Percentiles rank a stretch among this genome's conserved stretches.
Evolutionary conservation across 2,888 invertebrate species (phyloP).

Genomic region (Lithosia quadra): DNA sequence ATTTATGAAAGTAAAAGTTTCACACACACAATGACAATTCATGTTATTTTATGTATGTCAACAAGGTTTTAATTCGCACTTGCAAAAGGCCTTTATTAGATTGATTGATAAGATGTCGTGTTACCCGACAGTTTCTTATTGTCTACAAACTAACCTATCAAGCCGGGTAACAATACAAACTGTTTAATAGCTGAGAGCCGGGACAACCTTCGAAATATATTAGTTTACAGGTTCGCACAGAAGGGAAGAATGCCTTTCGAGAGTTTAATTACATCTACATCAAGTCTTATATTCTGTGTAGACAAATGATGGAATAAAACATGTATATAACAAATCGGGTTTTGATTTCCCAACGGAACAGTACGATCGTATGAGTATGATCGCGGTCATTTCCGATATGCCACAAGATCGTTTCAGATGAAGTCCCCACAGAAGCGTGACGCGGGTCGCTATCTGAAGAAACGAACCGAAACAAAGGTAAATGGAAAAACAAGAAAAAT

Average conservation of each 20-base stretch:
- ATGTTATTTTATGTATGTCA: not conserved
- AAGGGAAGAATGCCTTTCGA: slow-evolving; percentile 27
- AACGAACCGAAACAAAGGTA: slow-evolving; percentile 62
- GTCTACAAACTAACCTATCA: slow-evolving; percentile 50
- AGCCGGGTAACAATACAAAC: slow-evolving; percentile 47
- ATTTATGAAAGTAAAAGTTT: not conserved
- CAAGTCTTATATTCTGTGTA: slow-evolving; percentile 19
- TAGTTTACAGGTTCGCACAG: slow-evolving; percentile 45
- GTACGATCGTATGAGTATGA: slow-evolving; percentile 62
- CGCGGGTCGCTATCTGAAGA: slow-evolving; percentile 60
- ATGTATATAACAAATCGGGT: slow-evolving; percentile 70
- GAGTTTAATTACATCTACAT: slow-evolving; percentile 40
- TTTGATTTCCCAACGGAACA: slow-evolving; percentile 75
- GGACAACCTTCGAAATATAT: slow-evolving; percentile 42
- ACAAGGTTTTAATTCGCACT: not conserved
- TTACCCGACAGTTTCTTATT: slow-evolving; percentile 60
- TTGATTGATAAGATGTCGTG: slow-evolving; percentile 63
- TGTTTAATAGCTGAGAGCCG: slow-evolving; percentile 38
- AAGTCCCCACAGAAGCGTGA: slow-evolving; percentile 66
- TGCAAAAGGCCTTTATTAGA: slow-evolving; percentile 60
- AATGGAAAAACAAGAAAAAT: slow-evolving; percentile 69
- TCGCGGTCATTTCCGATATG: slow-evolving; percentile 71
- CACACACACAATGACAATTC: not conserved
- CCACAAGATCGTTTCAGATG: slow-evolving; percentile 61
- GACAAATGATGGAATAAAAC: slow-evolving; percentile 40